Evolutionary conservation across 2,888 invertebrate genomes (phyloP).

Genomic region (Campaea margaritaria): DNA sequence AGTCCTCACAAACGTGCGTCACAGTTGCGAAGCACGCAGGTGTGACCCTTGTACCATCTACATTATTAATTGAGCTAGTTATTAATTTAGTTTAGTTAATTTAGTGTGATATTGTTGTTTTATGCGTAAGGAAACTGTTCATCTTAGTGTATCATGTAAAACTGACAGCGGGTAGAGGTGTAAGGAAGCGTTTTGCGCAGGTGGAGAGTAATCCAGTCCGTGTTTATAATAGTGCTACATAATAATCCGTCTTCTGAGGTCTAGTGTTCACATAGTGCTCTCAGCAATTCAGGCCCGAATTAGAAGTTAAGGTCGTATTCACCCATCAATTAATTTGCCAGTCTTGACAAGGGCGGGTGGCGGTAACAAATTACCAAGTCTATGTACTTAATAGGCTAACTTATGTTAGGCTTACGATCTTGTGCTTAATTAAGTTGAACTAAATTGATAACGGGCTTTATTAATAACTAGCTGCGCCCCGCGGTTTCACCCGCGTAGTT

Average conservation of each 20-base stretch:
- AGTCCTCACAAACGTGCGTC: slow-evolving; percentile 20
- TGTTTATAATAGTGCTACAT: too few relatives aligned
- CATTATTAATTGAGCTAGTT: slow-evolving; percentile 27
- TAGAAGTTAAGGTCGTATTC: slow-evolving; percentile 14
- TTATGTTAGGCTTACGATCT: slow-evolving; percentile 23
- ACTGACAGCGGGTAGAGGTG: too few relatives aligned
- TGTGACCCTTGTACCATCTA: slow-evolving; percentile 24
- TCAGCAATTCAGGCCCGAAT: slow-evolving; percentile 2
- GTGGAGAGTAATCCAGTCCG: too few relatives aligned
- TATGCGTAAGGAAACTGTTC: too few relatives aligned
- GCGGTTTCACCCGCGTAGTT: too few relatives aligned
- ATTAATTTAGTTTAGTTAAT: slow-evolving; percentile 28
- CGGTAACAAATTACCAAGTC: slow-evolving; percentile 30
- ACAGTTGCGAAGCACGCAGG: slow-evolving; percentile 27
- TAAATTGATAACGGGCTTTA: slow-evolving; percentile 17
- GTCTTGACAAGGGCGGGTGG: slow-evolving; percentile 19
- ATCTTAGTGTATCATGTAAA: too few relatives aligned
- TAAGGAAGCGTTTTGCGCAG: too few relatives aligned
- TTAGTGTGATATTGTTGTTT: neutral
- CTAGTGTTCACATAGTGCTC: neutral
- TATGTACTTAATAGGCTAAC: slow-evolving; percentile 18
- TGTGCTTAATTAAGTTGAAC: slow-evolving; percentile 17
- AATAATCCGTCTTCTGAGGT: too few relatives aligned
- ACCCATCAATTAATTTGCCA: slow-evolving; percentile 23
- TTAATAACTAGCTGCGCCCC: too few relatives aligned